phyloP scores from a whole-genome alignment of 1,140 invertebrate species.

The Amyelois transitella region DNA sequence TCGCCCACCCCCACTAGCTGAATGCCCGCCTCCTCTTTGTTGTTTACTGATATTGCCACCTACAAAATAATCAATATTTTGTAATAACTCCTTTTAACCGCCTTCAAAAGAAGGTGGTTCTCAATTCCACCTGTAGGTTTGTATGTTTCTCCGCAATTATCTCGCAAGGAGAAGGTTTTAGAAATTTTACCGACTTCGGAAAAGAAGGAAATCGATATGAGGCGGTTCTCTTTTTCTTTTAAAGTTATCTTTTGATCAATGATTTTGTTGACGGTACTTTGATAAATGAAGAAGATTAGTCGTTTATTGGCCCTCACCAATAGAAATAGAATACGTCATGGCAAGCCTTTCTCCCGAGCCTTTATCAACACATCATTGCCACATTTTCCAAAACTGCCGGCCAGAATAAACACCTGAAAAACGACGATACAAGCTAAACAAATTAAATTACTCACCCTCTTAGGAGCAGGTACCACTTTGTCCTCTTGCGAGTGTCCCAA shows the following conservation, averaged over 20 bases:
- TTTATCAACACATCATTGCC: no score
- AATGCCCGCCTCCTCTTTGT: slow-evolving; percentile 48
- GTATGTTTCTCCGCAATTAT: not conserved
- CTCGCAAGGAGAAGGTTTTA: no score
- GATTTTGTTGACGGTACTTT: slow-evolving; percentile 40
- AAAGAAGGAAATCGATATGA: no score
- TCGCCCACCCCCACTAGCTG: slow-evolving; percentile 77
- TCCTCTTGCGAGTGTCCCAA: slow-evolving; percentile 75
- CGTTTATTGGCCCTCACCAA: slow-evolving; percentile 30
- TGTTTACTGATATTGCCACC: slow-evolving; percentile 61
- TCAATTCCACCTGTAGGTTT: no score
- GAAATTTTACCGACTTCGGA: no score
- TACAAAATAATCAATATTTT: slow-evolving; percentile 10
- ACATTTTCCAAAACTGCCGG: not conserved
- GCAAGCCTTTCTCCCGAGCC: no score
- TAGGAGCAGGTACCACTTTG: slow-evolving; percentile 53
- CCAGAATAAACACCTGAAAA: not conserved
- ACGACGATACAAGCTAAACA: not conserved
- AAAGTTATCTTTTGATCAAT: slow-evolving; percentile 49
- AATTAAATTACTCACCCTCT: slow-evolving; percentile 50
- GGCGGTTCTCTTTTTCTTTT: no score
- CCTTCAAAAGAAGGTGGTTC: no score
- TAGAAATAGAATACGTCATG: no score
- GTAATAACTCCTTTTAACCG: not conserved
- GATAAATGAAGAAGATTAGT: slow-evolving; percentile 36